phyloP scores from a whole-genome alignment of 2,113 vertebrate genomes.

The Psettodes erumei region DNA sequence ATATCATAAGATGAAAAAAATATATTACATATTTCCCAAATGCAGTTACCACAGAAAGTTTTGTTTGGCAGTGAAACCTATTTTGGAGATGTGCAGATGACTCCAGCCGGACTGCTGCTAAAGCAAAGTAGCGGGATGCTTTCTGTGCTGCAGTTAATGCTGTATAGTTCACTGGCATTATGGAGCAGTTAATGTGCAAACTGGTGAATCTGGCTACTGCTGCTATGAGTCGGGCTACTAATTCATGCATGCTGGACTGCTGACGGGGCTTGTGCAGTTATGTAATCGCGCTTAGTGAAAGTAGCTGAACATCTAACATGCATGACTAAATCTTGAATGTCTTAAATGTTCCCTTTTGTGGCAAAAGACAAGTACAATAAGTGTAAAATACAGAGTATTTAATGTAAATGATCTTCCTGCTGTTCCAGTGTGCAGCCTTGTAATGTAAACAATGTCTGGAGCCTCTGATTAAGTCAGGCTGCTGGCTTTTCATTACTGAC shows the following conservation, averaged over 20 bases:
- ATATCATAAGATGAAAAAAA: background rate
- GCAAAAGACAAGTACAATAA: background rate
- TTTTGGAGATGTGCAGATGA: background rate
- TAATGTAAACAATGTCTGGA: too few relatives aligned
- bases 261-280: slow-evolving; percentile 49
- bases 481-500: background rate
- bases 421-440: background rate
- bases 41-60: background rate
- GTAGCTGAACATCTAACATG: slow-evolving; percentile 4
- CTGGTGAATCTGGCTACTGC: slow-evolving; percentile 10
- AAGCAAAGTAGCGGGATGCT: background rate
- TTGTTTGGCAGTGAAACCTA: background rate
- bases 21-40: background rate
- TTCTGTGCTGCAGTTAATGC: background rate
- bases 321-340: background rate
- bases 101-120: background rate
- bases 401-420: background rate
- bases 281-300: slow-evolving; percentile 17
- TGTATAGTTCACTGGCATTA: background rate
- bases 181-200: background rate
- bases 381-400: background rate
- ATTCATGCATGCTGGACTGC: slow-evolving; percentile 56
- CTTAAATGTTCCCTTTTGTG: background rate
- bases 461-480: too few relatives aligned
- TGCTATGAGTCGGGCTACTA: slow-evolving; percentile 35